Base-by-base conservation (phyloP, 1,140 invertebrate genomes). In the Lepeophtheirus salmonis region DNA sequence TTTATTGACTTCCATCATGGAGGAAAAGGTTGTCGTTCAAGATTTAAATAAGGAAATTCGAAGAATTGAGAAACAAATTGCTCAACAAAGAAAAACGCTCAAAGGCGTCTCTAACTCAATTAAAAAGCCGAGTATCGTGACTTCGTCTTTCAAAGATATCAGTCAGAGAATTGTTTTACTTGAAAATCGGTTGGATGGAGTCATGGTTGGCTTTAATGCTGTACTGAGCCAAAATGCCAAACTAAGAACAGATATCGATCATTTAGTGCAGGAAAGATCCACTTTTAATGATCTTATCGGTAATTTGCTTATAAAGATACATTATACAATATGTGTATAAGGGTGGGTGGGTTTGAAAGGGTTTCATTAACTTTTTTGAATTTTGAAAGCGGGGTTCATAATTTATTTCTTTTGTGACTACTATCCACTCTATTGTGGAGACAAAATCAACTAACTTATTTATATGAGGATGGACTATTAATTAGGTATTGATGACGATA, bases 161-260 rank as follows among this genome's bases (percentile, higher is more conserved):
- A 2, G 12, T 53, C 17, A 54, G 26, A 57, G 25, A 24, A 61
- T 61, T 25, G 12, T 16, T 20, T 20, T 61, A 1, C 59, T 61
- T n/a, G 59, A 61, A 26, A 61, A 61, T 18, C 18, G 59, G 3
- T 48, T 61, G 2, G 59, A 61, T 26, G 59, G 59, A n/a, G 59
- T 61, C 22, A 61, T 61, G 59, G 25, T 61, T 48, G 50, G 25
- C 59, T 61, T 61, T 16, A 61, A 61, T 20, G 23, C 59, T n/a
- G 50, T 48, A 2, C 51, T 61, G 6, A 21, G 41, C 18, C 59
- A 61, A 30, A 61, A 61, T 25, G 54, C 41, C 22, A 50, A 16
- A 6, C 18, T 61, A n/a, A 52, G 59, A 16, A 61, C 54, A 22
- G 59, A 61, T 16, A 61, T 61, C 12, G 59, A 61, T 26, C 59